phyloP scores from a whole-genome alignment of 35 echinoderm and acorn worm genomes.

The Apostichopus japonicus region DNA sequence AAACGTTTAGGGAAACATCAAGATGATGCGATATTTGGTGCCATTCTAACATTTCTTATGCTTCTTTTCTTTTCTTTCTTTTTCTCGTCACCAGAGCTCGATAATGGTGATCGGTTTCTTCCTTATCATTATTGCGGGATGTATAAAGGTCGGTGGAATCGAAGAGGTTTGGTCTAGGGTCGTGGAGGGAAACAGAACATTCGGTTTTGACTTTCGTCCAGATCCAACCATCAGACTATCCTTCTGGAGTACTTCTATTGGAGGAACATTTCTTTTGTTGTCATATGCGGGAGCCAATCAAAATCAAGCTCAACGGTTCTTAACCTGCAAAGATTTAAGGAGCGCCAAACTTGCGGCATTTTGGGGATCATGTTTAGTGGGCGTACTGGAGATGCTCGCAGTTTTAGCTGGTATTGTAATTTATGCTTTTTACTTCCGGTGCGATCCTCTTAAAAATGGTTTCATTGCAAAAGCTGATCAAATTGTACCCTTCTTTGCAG shows the following conservation, averaged over 20 bases:
- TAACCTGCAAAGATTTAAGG: constrained; percentile 18
- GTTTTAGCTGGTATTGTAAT: constrained; percentile 6
- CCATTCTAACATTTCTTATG: background rate
- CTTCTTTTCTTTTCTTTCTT: background rate
- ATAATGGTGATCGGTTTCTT: constrained; percentile 37
- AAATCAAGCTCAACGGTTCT: constrained; percentile 44
- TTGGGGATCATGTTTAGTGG: background rate
- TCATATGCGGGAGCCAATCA: constrained; percentile 3
- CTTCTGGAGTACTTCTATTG: constrained; percentile 1
- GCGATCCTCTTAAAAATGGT: background rate
- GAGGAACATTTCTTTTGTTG: background rate
- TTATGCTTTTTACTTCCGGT: background rate
- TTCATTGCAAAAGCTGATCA: background rate
- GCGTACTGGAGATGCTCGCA: background rate
- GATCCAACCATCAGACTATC: constrained; percentile 41
- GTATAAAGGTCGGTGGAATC: constrained; percentile 11
- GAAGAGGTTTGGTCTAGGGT: constrained; percentile 26
- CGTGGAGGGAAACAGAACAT: background rate
- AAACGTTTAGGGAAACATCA: background rate
- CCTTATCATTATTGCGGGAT: background rate
- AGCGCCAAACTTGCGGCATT: constrained; percentile 17
- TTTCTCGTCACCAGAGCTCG: background rate
- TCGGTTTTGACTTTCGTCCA: background rate
- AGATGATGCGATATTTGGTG: background rate
- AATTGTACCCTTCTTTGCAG: constrained; percentile 24